Evolutionary conservation across 2,888 invertebrate genomes (phyloP), one percentile per base, ranked within the genome.

Genomic region (Myathropa florea): DNA sequence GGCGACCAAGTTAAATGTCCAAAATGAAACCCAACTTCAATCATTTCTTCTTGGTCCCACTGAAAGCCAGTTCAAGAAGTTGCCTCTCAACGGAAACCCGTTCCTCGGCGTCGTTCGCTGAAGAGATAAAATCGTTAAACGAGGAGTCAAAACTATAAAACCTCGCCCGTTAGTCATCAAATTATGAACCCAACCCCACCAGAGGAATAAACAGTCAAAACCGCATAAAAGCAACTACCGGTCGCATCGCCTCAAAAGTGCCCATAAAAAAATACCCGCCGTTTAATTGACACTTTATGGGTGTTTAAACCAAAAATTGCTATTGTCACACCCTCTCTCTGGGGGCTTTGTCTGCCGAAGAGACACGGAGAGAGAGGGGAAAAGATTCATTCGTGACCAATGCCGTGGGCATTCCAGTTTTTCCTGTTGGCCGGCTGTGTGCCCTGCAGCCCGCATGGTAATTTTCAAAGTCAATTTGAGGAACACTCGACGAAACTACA

Each of bases 251-350:
- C 24, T 24, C 23, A 61, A 18, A 30, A 23, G 4, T 14, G n/a
- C 2, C 10, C 26, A 59, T 59, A 65, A 71, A 65, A 71, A 0
- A n/a, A n/a, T n/a, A n/a, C n/a, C n/a, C 24, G 18, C 23, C 60
- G n/a, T 30, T 73, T 72, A 80, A 73, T 80, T 73, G 72, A 21
- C 59, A 36, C 65, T 80, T 72, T 67, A 80, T 61, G 72, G 36
- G 65, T 67, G 14, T 67, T 80, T 60, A 26, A 65, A 67, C 2
- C n/a, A 4, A 57, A 60, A 60, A 65, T 46, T 72, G 14, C 21
- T 60, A 72, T 61, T 80, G 60, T 80, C 79, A 73, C 79, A 80
- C 79, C 79, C 72, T 65, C 21, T 30, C 33, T n/a, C n/a, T n/a
- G 33, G 28, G 4, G 28, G 68, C 60, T 18, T 24, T 63, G 30